A percentile compares a stretch with the other conserved stretches of the same genome.
Conservation (phyloP, 2,888 invertebrate species). For the Papilio protenor region DNA sequence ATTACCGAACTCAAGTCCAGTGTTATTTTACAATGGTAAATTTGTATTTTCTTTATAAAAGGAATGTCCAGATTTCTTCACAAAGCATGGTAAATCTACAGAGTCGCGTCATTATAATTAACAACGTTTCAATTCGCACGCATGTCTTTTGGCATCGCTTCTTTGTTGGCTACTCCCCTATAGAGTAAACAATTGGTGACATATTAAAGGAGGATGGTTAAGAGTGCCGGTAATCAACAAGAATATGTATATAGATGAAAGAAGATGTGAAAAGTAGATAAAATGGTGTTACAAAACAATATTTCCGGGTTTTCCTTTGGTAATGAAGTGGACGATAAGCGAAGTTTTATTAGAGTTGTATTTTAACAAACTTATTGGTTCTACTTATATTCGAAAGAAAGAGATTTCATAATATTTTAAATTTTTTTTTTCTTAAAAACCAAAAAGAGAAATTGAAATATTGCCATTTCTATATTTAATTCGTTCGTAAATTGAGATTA, state of each 20-base stretch:
- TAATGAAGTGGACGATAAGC: too few relatives aligned
- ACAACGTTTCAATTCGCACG: conserved; percentile 10
- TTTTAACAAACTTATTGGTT: background rate
- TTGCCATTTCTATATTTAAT: background rate
- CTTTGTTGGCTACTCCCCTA: conserved; percentile 16
- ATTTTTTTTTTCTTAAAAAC: background rate
- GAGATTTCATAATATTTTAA: background rate
- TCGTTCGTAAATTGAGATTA: background rate
- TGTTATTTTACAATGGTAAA: background rate
- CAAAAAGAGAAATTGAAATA: conserved; percentile 2
- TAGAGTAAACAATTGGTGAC: conserved; percentile 3
- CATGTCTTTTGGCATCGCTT: conserved; percentile 12
- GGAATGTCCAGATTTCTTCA: background rate
- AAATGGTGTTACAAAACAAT: background rate
- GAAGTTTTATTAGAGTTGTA: background rate
- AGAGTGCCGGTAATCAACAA: background rate
- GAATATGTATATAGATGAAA: background rate
- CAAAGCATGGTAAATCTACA: conserved; percentile 1
- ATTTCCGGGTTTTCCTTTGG: too few relatives aligned
- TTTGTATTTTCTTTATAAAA: background rate
- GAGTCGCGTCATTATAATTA: conserved; percentile 23
- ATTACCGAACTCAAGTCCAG: background rate
- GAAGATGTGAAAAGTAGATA: background rate
- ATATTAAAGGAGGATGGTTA: background rate
- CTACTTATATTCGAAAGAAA: background rate